Percentiles rank a stretch among this genome's conserved stretches.
Evolutionary conservation across 1,140 invertebrate species (phyloP).

Genomic region (Brachionus koreanus): DNA sequence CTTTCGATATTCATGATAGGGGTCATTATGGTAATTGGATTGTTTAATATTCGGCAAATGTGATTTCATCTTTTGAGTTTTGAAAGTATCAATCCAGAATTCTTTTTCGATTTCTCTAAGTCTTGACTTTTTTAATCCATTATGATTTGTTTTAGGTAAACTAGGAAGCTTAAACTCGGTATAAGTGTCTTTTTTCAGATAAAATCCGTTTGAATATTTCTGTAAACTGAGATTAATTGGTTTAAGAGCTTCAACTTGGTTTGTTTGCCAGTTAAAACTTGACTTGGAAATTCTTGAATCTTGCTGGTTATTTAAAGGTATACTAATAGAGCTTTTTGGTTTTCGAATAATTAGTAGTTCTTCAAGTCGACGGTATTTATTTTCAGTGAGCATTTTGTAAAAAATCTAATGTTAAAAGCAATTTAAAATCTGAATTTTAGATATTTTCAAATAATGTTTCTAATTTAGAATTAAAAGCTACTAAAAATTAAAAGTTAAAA

Average conservation of each 20-base stretch:
- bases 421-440: conserved; percentile 3
- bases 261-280: not conserved
- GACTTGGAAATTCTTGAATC: not conserved
- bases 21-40: not conserved
- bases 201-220: conserved; percentile 1
- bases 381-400: not conserved
- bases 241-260: not conserved
- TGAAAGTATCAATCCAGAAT: not conserved
- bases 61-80: not conserved
- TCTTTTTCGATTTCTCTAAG: not conserved
- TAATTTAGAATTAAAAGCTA: not conserved
- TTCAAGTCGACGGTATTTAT: not conserved
- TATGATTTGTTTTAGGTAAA: not conserved
- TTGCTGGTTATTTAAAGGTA: not conserved
- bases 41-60: not conserved
- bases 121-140: not conserved
- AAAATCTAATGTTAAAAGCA: not conserved
- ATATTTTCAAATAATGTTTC: not conserved
- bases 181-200: not conserved
- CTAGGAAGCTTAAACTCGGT: not conserved
- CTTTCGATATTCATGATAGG: not conserved
- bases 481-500: not conserved
- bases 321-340: not conserved
- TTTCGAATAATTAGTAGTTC: not conserved
- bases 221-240: not conserved